Evolutionary conservation across 2,113 vertebrate species (phyloP), one percentile per base, ranked within the genome.

Genomic region (Tetrao urogallus): DNA sequence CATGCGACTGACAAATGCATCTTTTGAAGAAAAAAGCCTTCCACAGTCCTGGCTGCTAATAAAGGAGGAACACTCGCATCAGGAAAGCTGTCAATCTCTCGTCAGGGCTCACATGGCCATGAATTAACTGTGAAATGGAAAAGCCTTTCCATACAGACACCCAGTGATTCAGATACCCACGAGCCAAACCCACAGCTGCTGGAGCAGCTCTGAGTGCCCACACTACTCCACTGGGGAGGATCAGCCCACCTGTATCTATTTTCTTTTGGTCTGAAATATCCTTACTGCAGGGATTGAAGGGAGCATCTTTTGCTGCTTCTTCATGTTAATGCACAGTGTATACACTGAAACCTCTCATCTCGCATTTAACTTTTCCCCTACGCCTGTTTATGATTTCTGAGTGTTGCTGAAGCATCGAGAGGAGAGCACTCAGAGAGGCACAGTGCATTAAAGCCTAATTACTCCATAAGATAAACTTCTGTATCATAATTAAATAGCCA

Each of bases 41-140:
- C 74, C 69, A 47, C 67, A 71, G 60, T 73, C 58, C 64, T 64
- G 43, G 50, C 50, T 83, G 73, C 47, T 84, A 17, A 2, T 78
- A 94, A 83, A 92, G 57, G 88, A 92, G 79, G 43, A 92, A 82
- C 36, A 13, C 65, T 84, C 6, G 10, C 73, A 90, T 61, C 80
- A 95, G 82, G 45, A 88, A 81, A 86, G 25, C 72, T 72, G 82
- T 81, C 94, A 81, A 47, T 94, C 85, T 86, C 13, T 5, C 69
- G 43, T 70, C 82, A 90, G 82, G 77, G 88, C 80, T 90, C 82
- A 60, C 61, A 45, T 2, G 64, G 69, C n/a, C 43, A 34, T 11
- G 61, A 93, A 93, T 86, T 77, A 85, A 82, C 91, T 25, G 16
- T 32, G 82, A 86, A 82, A 92, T 24, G 72, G 75, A 64, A 71